Conservation (phyloP, 2,113 vertebrate species). For the Salvator merianae region DNA sequence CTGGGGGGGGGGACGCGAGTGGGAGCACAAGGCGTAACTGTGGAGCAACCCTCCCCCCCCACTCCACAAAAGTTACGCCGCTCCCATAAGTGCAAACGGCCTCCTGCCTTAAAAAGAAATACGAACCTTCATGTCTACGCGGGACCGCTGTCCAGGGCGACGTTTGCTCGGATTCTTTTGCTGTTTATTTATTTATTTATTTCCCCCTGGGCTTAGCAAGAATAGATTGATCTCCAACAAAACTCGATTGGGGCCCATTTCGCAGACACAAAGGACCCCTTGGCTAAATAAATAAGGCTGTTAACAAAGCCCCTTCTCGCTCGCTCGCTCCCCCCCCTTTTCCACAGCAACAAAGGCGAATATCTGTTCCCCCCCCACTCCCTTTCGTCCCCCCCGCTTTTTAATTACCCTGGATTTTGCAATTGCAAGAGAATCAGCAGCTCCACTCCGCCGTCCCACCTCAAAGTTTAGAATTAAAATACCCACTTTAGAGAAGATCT, state of each 20-base stretch:
- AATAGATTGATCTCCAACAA: conserved; percentile 91
- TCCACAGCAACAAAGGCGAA: conserved; percentile 50
- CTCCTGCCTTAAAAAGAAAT: conserved; percentile 72
- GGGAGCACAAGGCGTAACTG: conserved; percentile 46
- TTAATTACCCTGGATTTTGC: conserved; percentile 82
- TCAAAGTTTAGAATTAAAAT: conserved; percentile 77
- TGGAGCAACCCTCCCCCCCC: conserved; percentile 75
- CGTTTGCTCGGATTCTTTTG: conserved; percentile 87
- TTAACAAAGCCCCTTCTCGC: conserved; percentile 71
- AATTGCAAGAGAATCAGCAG: conserved; percentile 66
- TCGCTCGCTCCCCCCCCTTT: conserved; percentile 62
- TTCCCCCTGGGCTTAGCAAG: conserved; percentile 73
- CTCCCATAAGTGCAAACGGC: conserved; percentile 72
- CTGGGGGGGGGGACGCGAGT: conserved; percentile 54
- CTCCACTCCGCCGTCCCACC: conserved; percentile 46
- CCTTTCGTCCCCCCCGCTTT: conserved; percentile 68
- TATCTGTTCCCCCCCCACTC: conserved; percentile 63
- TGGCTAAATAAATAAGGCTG: conserved; percentile 94
- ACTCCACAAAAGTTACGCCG: conserved; percentile 65
- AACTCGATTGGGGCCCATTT: conserved; percentile 93
- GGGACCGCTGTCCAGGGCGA: conserved; percentile 70
- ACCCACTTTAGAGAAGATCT: conserved; percentile 69
- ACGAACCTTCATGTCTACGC: conserved; percentile 45
- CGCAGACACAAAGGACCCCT: conserved; percentile 95
- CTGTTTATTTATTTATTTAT: too few relatives aligned